These are phyloP conservation scores for Nemotelus nigrinus DNA, from an alignment of 2,888 invertebrate species.

Conservation along the genomic window DNA sequence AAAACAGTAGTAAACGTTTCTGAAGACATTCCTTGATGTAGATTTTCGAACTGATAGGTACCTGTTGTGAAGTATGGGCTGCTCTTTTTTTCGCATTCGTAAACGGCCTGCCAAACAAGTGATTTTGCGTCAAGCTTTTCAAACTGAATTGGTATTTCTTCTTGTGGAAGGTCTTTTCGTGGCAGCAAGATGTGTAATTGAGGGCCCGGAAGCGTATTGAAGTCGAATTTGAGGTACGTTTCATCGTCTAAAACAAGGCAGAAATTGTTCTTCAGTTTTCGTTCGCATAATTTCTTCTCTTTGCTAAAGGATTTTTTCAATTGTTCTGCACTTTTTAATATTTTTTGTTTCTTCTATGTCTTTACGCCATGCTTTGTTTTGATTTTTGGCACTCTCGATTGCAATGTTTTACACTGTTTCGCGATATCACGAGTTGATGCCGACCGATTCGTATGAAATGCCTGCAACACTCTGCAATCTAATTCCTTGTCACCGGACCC, in stretches of 20 bases:
- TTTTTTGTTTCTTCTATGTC: not conserved
- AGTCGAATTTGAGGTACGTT: not conserved
- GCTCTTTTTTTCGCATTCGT: not conserved
- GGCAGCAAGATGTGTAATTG: too few species aligned
- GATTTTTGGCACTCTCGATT: not conserved
- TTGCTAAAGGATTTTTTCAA: not conserved
- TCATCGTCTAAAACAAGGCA: too few species aligned
- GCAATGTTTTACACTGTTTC: not conserved
- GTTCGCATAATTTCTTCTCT: not conserved
- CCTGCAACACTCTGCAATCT: not conserved
- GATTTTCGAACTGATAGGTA: not conserved
- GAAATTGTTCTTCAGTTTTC: too few species aligned
- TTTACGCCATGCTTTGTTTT: not conserved
- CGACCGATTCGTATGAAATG: not conserved
- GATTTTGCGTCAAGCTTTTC: not conserved
- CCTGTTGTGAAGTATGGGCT: not conserved
- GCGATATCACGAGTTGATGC: not conserved
- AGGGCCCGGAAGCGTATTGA: not conserved
- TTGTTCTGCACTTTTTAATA: not conserved
- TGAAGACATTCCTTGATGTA: not conserved
- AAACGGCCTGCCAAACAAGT: not conserved
- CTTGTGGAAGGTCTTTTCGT: not conserved
- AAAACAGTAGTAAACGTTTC: not conserved
- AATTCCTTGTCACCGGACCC: not conserved
- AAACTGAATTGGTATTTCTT: not conserved